Base-by-base conservation (phyloP, 2,113 vertebrate species). In the Antennarius striatus region DNA sequence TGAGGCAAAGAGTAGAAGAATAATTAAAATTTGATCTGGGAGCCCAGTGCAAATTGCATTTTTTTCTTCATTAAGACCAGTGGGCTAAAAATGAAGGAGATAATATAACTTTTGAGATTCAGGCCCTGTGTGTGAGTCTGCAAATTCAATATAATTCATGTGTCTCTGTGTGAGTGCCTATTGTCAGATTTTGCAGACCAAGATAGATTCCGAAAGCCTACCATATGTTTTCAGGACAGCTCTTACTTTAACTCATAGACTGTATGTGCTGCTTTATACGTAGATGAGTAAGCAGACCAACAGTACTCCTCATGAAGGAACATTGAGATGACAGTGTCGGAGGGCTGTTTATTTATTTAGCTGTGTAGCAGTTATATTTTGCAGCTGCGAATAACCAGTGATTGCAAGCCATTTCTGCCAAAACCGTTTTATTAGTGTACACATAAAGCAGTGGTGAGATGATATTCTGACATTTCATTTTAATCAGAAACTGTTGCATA, bases 21-120 rank as follows among this genome's bases (percentile, higher is more conserved):
- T 52, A 73, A 74, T 84, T 84, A 71, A 65, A 70, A 70, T 61
- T 56, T 68, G 28, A 81, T 75, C 1, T 61, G 47, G 14, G 60
- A 55, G 50, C 47, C 17, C 39, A 10, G 28, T 57, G 52, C 40
- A 62, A 65, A 77, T 74, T 56, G 10, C 53, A 71, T 59, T 80
- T 73, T 77, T 2, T 32, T 75, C 43, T 28, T 77, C 30, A 69
- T 65, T 81, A 61, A 67, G 68, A 60, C 63, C 67, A 57, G 39
- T 14, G 16, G 55, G 61, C 48, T 61, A 60, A 63, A 43, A 43
- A 43, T 36, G 7, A 4, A 36, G 7, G 1, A 43, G 3, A 6
- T 10, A 12, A 11, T 43, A 43, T 3, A 11, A 43, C 48, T 65
- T 73, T 70, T 54, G 13, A 64, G 48, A 71, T 67, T 56, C 42